Base-by-base conservation (phyloP, 1,140 invertebrate species). In the Bombus superbus region DNA sequence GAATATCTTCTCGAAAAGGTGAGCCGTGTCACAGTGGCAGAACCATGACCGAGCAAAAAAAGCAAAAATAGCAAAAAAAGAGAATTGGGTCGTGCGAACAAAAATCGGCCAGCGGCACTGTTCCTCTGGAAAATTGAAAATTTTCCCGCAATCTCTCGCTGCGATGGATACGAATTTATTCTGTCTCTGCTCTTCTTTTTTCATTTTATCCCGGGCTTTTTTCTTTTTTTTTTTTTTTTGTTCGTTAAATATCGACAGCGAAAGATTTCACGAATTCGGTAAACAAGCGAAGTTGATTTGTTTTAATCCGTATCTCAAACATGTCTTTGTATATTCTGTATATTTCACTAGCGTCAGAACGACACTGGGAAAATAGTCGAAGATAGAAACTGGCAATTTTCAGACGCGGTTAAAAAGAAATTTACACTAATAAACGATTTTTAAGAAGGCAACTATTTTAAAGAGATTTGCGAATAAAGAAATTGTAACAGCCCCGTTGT, bases 41-140 rank as follows among this genome's bases (percentile, higher is more conserved):
- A 77, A 38, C 42, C 81, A 47, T 57, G 66, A 59, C 53, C 15
- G 68, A 74, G 69, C 25, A n/a, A n/a, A n/a, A n/a, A n/a, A n/a
- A n/a, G n/a, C n/a, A n/a, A 57, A 80, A 85, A 62, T 64, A 88
- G 42, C 71, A 38, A 74, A 42, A 69, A 75, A 72, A 62, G 13
- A 42, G 86, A 89, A 88, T 85, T 81, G 73, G 68, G 66, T 85
- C 77, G 18, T 32, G 57, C 59, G 73, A 85, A 81, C 62, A 47
- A 89, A 89, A 80, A 81, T 89, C 82, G 72, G 74, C 40, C 81
- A 83, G 3, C 32, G 28, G 59, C 44, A 57, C 44, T 57, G 35
- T 57, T 83, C n/a, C 13, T 10, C 59, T 15, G 28, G 62, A 42
- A 77, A 83, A 77, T 77, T 83, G 73, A 38, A 74, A 74, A 74